Evolutionary conservation across 2,797 vertebrate species (phyloP).

Genomic region (Bothrops alternatus): DNA sequence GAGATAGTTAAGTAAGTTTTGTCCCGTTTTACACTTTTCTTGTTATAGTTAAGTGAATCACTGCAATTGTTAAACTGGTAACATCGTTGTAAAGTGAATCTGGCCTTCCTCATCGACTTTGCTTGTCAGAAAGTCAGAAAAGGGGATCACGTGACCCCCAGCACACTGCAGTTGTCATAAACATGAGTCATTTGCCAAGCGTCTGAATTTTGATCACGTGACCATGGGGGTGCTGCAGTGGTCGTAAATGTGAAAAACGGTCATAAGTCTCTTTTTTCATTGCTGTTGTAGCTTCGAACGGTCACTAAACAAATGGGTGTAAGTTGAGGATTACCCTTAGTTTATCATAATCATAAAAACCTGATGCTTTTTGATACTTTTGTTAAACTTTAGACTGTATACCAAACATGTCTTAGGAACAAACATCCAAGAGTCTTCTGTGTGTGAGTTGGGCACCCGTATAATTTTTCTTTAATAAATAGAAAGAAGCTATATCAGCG

Average conservation of each 20-base stretch:
- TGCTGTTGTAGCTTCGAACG: not conserved
- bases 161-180: not conserved
- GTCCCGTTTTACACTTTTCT: fast-evolving
- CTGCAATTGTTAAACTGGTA: not conserved
- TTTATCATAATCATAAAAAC: not conserved
- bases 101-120: not conserved
- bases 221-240: not conserved
- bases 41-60: too few relatives aligned
- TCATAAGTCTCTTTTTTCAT: not conserved
- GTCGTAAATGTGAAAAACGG: not conserved
- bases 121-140: not conserved
- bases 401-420: conserved; percentile 16
- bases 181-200: not conserved
- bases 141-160: not conserved
- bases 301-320: not conserved
- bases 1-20: not conserved
- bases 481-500: not conserved
- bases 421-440: not conserved
- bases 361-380: not conserved
- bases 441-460: not conserved
- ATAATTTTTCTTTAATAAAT: not conserved
- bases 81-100: not conserved
- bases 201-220: not conserved
- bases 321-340: not conserved
- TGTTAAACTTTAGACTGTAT: not conserved